These are phyloP conservation scores for Drosophila triauraria DNA, from an alignment of 1,140 invertebrate species.

Conservation along the genomic window DNA sequence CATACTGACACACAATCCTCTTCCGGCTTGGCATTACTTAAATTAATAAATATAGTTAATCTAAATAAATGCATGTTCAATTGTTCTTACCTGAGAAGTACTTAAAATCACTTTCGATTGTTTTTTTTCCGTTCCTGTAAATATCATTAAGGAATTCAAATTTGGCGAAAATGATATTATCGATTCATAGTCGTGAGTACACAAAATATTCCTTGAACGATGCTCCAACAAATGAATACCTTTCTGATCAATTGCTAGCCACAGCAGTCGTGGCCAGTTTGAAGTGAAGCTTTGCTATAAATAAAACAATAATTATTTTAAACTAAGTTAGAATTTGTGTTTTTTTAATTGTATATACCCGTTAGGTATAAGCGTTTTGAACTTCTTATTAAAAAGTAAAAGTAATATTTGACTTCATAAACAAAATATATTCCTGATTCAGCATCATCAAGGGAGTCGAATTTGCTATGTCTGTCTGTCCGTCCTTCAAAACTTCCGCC, in stretches of 20 bases:
- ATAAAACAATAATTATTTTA: background rate
- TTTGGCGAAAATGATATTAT: constrained; percentile 95
- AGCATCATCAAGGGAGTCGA: no score
- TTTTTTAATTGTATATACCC: no score
- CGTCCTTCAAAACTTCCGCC: no score
- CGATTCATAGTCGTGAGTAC: constrained; percentile 94
- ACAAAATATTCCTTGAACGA: constrained; percentile 93
- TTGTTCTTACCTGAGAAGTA: constrained; percentile 90
- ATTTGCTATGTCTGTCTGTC: no score
- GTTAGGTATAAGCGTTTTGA: no score
- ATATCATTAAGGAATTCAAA: constrained; percentile 95
- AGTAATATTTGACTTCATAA: no score
- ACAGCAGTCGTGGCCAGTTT: constrained; percentile 95
- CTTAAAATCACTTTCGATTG: constrained; percentile 96
- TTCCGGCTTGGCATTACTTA: background rate
- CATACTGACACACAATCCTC: no score
- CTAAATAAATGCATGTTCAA: background rate
- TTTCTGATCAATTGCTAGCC: constrained; percentile 96
- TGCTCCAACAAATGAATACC: constrained; percentile 97
- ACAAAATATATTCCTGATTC: no score
- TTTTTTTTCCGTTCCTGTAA: constrained; percentile 94
- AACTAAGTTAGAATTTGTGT: no score
- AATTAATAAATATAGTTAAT: background rate
- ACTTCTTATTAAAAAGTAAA: no score
- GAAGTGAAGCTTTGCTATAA: constrained; percentile 95